Base-by-base conservation (phyloP, 2,113 vertebrate genomes). In the Scophthalmus maximus region DNA sequence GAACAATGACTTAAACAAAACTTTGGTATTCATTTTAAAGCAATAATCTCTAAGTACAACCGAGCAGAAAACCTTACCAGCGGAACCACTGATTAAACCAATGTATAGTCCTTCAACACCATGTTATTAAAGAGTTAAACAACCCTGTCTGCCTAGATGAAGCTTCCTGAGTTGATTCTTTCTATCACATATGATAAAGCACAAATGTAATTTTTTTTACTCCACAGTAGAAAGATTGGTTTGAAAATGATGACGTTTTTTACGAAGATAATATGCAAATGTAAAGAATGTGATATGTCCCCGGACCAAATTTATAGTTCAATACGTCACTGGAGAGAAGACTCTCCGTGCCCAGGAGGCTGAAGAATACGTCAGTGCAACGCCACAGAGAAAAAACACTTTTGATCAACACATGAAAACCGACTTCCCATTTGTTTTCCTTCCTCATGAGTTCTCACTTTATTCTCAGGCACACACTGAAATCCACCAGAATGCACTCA, bases 341-440 rank as follows among this genome's bases (percentile, higher is more conserved):
- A 56, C 22, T 5, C 46, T 20, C 12, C 15, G 36, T 52, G 0
- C 18, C 17, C 20, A 0, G 8, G 22, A 72, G 38, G 58, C 25
- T 68, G 51, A 64, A 55, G 63, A 34, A 68, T 59, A 52, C 5
- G 63, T 53, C 20, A 34, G 22, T 0, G 1, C 12, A 34, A 12
- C 46, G 6, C 2, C 30, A 64, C 30, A 50, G 22, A 60, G 22
- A 56, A 66, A 67, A 47, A 15, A 32, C 30, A 2, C 10, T n/a
- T 59, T 34, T 36, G 12, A 76, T 68, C 62, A 81, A 25, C 50
- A 52, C 27, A 50, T 52, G 38, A 32, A 38, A 15, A 15, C 6
- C 3, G 42, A n/a, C 18, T 0, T 6, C 14, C 18, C 9, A 30
- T 69, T 40, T 61, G 9, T 58, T 80, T 66, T 59, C 42, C 26